These are phyloP conservation scores for Neolamprologus toae DNA, from an alignment of 2,113 vertebrate genomes.

Conservation along the genomic window DNA sequence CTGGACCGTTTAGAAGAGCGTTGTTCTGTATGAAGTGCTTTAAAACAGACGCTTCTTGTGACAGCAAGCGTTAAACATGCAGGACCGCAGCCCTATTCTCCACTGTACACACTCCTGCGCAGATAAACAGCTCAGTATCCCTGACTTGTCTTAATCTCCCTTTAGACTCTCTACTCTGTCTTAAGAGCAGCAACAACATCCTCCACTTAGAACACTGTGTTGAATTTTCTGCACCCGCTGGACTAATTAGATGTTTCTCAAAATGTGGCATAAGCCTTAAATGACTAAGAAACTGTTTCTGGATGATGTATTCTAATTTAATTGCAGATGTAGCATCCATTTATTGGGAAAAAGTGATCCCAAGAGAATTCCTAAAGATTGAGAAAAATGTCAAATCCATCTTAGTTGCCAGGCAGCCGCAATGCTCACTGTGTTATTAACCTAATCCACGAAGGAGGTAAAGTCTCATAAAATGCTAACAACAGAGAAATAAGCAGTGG, in stretches of 20 bases:
- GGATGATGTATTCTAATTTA: background rate
- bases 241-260: background rate
- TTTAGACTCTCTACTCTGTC: constrained; percentile 1
- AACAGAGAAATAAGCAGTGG: background rate
- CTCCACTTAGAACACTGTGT: background rate
- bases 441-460: background rate
- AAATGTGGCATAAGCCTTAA: background rate
- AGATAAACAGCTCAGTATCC: constrained; percentile 36
- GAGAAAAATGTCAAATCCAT: constrained; percentile 43
- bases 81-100: background rate
- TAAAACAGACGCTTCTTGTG: background rate
- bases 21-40: background rate
- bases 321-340: background rate
- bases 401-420: constrained; percentile 32
- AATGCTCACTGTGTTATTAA: background rate
- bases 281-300: background rate
- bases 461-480: constrained; percentile 5
- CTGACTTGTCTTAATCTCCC: constrained; percentile 32
- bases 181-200: background rate
- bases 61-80: background rate
- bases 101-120: background rate
- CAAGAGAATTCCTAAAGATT: background rate
- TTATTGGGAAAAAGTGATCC: background rate
- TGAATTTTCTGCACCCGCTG: background rate
- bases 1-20: background rate